Conservation (phyloP, 2,797 vertebrate species). For the Pipistrellus kuhlii region DNA sequence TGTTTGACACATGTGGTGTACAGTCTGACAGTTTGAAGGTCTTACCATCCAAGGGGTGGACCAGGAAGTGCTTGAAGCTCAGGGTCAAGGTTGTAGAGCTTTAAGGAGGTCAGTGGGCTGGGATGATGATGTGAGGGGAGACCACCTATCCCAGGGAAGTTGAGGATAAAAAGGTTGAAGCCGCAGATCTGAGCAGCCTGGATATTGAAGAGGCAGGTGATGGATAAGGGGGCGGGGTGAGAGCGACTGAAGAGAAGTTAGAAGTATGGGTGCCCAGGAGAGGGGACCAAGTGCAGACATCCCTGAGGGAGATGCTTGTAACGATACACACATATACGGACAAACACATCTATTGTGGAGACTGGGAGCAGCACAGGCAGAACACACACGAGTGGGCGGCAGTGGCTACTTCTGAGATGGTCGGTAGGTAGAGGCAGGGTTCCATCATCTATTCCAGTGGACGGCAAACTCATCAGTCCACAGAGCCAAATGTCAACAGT, state of each 20-base stretch:
- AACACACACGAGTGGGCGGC: rapidly evolving
- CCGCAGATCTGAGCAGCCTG: not conserved
- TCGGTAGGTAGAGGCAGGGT: not conserved
- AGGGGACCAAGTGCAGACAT: not conserved
- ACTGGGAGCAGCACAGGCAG: not conserved
- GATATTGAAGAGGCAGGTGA: not conserved
- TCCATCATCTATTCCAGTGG: too few species aligned
- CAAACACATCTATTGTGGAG: rapidly evolving
- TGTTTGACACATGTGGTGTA: too few species aligned
- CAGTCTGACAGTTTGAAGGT: not conserved
- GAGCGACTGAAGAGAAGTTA: not conserved
- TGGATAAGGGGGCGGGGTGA: not conserved
- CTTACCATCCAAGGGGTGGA: not conserved
- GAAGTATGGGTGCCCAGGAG: not conserved
- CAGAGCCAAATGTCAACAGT: too few species aligned
- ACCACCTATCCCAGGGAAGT: not conserved
- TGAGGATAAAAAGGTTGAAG: not conserved
- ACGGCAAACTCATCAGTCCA: too few species aligned
- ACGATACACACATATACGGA: not conserved
- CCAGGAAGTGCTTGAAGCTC: not conserved
- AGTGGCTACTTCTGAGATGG: not conserved
- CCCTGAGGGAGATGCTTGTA: not conserved
- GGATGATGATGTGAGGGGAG: not conserved
- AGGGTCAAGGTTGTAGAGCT: not conserved
- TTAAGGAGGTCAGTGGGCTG: not conserved